Evolutionary conservation across 2,888 invertebrate species (phyloP).

Genomic region (Pasiphila rectangulata): DNA sequence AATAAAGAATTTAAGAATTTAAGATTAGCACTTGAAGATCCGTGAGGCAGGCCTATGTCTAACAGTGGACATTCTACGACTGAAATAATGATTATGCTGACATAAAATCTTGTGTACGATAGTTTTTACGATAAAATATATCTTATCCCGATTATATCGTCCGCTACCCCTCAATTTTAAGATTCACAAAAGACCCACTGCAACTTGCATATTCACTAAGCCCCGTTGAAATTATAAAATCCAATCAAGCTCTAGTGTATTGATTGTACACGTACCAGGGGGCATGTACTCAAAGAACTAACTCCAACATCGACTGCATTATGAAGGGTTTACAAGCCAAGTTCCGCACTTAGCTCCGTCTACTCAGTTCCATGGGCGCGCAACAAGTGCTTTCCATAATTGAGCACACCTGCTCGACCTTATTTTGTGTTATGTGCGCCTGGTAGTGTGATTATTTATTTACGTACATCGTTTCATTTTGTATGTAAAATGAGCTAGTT

Average conservation of each 20-base stretch:
- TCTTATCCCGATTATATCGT: no score
- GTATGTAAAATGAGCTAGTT: conserved; percentile 16
- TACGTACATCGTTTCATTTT: conserved; percentile 24
- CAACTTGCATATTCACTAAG: neutral
- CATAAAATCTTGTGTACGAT: no score
- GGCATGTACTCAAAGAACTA: conserved; percentile 48
- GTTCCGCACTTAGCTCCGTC: conserved; percentile 56
- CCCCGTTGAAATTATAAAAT: conserved; percentile 13
- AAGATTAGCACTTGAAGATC: no score
- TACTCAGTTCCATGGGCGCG: conserved; percentile 52
- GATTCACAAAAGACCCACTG: neutral
- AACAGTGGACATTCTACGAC: no score
- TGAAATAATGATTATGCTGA: no score
- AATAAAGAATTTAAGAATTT: no score
- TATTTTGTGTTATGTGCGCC: conserved; percentile 40
- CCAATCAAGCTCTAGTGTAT: conserved; percentile 29
- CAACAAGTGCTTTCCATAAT: conserved; percentile 66
- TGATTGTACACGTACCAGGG: conserved; percentile 44
- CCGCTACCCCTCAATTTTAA: no score
- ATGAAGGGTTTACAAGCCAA: conserved; percentile 59
- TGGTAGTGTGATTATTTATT: conserved; percentile 39
- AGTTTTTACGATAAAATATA: no score
- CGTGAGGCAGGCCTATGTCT: no score
- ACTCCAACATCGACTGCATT: conserved; percentile 52
- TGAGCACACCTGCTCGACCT: conserved; percentile 51